Conservation (phyloP, 2,888 invertebrate genomes). For the Myopa testacea region DNA sequence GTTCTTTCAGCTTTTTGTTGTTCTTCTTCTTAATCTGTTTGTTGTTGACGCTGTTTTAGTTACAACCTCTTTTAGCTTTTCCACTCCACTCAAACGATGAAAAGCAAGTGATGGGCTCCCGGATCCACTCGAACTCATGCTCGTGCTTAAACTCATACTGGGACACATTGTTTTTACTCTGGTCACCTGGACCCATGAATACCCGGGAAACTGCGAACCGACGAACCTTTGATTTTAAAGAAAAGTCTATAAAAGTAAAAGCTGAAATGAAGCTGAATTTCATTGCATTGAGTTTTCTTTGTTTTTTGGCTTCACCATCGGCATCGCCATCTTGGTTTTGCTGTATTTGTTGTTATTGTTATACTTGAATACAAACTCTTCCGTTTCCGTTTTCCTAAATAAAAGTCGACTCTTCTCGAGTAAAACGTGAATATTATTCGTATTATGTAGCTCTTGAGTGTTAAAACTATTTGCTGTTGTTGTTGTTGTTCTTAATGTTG, state of each 20-base stretch:
- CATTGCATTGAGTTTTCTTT: background rate
- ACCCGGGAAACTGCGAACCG: background rate
- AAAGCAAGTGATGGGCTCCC: background rate
- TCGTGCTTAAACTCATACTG: too few species aligned
- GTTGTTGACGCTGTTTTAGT: background rate
- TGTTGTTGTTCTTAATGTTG: too few species aligned
- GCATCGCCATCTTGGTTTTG: background rate
- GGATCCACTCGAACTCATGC: background rate
- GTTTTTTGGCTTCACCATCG: background rate
- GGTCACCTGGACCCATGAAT: background rate
- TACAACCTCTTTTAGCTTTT: background rate
- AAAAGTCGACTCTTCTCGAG: slow-evolving; percentile 19
- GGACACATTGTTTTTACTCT: slow-evolving; percentile 13
- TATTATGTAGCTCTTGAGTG: background rate
- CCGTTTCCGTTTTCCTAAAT: slow-evolving; percentile 37
- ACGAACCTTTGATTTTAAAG: background rate
- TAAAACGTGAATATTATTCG: slow-evolving; percentile 32
- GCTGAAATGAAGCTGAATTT: slow-evolving; percentile 4
- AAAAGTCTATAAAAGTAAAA: background rate
- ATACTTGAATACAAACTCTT: background rate
- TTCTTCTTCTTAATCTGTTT: background rate
- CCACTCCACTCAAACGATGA: background rate
- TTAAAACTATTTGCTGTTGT: too few species aligned
- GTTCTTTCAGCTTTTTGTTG: too few species aligned
- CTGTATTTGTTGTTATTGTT: too few species aligned